Base-by-base conservation (phyloP, 2,797 vertebrate genomes). In the Lutjanus argentimaculatus region DNA sequence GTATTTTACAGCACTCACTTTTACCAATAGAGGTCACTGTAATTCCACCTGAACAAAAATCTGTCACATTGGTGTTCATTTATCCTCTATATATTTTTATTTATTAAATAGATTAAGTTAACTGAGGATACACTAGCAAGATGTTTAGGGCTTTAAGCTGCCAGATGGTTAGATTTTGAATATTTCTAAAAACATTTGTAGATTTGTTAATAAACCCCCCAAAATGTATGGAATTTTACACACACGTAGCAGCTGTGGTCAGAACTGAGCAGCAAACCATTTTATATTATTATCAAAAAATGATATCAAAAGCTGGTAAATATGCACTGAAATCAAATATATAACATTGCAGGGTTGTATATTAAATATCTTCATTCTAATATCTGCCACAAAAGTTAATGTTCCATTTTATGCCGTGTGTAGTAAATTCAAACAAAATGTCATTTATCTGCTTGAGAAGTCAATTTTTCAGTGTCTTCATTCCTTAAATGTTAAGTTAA, bases 1-100 rank as follows among this genome's bases (percentile, higher is more conserved):
- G 7, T 53, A 12, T 52, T 67, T 19, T 65, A 52, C 0, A 58
- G 6, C 1, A 9, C 10, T 49, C 5, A 19, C 8, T 67, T 0
- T 19, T 1, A 12, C 79, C 90, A 89, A 75, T 77, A 90, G 92
- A 86, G 85, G 84, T 14, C 83, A 36, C 75, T 85, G 52, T 76
- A 72, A 45, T 17, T 77, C 75, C 45, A 85, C 65, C 45, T 25
- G 16, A 8, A 48, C 19, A 21, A 21, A 22, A 11, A 70, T 56
- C 49, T 67, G 7, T 65, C 30, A 25, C 9, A 9, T 7, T 25
- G 10, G 7, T 2, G 0, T 21, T 48, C 7, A 49, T 6, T 12
- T 25, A 6, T 4, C 22, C 15, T 48, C 7, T 4, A 6, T 5
- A 52, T 43, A 1, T 59, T 58, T 58, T 11, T 36, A 25, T 69